A percentile compares a stretch with the other conserved stretches of the same genome.
Conservation (phyloP, 2,888 invertebrate species). For the Leptinotarsa juncta region DNA sequence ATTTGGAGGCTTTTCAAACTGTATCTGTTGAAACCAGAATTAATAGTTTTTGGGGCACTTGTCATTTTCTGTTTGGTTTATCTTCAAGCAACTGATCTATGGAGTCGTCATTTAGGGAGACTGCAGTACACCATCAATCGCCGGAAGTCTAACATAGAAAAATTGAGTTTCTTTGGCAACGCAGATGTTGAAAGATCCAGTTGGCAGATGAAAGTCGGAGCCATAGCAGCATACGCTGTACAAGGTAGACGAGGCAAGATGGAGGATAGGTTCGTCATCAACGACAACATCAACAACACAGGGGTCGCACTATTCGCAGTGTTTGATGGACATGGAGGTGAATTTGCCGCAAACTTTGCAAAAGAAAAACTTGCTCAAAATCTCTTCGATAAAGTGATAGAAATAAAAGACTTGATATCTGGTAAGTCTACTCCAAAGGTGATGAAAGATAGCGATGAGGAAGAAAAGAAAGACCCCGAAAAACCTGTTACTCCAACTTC, state of each 20-base stretch:
- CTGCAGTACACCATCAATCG: conserved; percentile 76
- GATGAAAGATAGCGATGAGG: conserved; percentile 63
- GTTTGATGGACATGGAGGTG: conserved; percentile 96
- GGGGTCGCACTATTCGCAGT: conserved; percentile 91
- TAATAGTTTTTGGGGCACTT: conserved; percentile 78
- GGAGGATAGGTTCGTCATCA: conserved; percentile 94
- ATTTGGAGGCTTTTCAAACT: conserved; percentile 83
- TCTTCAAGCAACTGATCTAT: conserved; percentile 85
- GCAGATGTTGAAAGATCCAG: conserved; percentile 69
- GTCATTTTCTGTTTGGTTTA: conserved; percentile 81
- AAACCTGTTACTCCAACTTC: conserved; percentile 60
- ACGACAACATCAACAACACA: conserved; percentile 86
- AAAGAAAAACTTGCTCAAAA: conserved; percentile 88
- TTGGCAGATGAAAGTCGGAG: conserved; percentile 82
- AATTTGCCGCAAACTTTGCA: conserved; percentile 93
- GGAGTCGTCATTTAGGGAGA: conserved; percentile 80
- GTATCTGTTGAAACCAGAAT: conserved; percentile 84
- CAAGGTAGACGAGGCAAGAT: conserved; percentile 91
- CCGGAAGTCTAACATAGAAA: conserved; percentile 68
- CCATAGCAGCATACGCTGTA: conserved; percentile 89
- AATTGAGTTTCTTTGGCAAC: conserved; percentile 70
- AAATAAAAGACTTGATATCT: conserved; percentile 76
- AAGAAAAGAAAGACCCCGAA: conserved; percentile 66
- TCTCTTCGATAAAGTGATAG: conserved; percentile 80
- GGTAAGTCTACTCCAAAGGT: conserved; percentile 65